A percentile compares a stretch with the other conserved stretches of the same genome.
Conservation (phyloP, 2,888 invertebrate species). For the Dinocampus coccinellae region DNA sequence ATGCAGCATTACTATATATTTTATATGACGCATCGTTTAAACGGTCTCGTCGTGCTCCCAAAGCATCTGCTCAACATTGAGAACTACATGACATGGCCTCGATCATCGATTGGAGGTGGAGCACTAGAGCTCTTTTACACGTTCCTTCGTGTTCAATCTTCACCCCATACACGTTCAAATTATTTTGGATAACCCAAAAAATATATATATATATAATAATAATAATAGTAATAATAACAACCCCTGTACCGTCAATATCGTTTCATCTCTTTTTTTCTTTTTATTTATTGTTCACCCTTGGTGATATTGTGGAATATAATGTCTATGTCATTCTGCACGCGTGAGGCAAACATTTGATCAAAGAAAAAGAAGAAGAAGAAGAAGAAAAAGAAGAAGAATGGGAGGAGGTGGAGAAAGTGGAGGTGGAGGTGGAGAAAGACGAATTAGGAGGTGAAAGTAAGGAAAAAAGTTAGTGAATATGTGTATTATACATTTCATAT, state of each 20-base stretch:
- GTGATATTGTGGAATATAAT: constrained; percentile 54
- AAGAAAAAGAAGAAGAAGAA: too few species aligned
- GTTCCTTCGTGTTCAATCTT: constrained; percentile 18
- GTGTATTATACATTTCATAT: too few species aligned
- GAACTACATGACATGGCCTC: constrained; percentile 13
- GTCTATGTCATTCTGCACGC: constrained; percentile 58
- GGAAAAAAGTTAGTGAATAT: too few species aligned
- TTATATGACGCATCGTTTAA: constrained; percentile 39
- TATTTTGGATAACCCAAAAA: constrained; percentile 35
- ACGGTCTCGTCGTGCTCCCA: constrained; percentile 17
- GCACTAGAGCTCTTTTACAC: constrained; percentile 39
- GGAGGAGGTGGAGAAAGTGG: too few species aligned
- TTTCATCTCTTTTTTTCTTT: too few species aligned
- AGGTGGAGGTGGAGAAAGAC: too few species aligned
- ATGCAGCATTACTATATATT: constrained; percentile 11
- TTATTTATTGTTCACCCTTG: constrained; percentile 30
- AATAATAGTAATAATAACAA: too few species aligned
- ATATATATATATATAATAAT: too few species aligned
- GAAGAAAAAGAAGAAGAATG: too few species aligned
- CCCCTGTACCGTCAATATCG: constrained; percentile 24
- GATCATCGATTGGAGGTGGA: constrained; percentile 43
- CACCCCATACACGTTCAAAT: constrained; percentile 22
- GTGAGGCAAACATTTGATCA: constrained; percentile 56
- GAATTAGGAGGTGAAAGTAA: too few species aligned
- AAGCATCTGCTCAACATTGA: constrained; percentile 32